phyloP scores from a whole-genome alignment of 2,888 invertebrate genomes.

The Argyresthia goedartella region DNA sequence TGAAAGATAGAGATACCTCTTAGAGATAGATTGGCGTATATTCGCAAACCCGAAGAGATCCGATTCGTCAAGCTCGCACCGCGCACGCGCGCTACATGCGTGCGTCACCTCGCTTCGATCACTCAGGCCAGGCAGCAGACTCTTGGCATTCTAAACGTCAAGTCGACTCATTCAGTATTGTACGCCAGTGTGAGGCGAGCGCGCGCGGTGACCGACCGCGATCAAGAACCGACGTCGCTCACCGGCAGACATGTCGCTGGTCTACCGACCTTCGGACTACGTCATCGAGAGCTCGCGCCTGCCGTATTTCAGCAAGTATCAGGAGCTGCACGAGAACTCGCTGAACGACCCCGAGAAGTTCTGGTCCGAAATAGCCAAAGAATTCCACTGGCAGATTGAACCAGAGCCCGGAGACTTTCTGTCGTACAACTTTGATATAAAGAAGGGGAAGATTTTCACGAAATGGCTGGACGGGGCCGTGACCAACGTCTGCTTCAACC shows the following conservation, averaged over 20 bases:
- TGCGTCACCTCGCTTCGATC: slow-evolving; percentile 33
- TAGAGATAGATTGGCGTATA: too few relatives aligned
- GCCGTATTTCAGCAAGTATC: slow-evolving; percentile 76
- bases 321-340: slow-evolving; percentile 86
- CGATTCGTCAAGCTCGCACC: slow-evolving; percentile 7
- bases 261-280: slow-evolving; percentile 73
- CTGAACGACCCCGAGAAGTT: slow-evolving; percentile 90
- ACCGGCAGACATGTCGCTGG: slow-evolving; percentile 69
- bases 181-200: too few relatives aligned
- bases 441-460: slow-evolving; percentile 89
- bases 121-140: slow-evolving; percentile 7
- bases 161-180: too few relatives aligned
- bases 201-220: too few relatives aligned
- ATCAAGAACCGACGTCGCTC: too few relatives aligned
- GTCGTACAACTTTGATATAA: slow-evolving; percentile 91
- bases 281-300: slow-evolving; percentile 76
- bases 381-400: slow-evolving; percentile 93
- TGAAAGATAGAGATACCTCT: too few relatives aligned
- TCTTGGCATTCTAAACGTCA: too few relatives aligned
- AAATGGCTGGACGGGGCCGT: slow-evolving; percentile 96
- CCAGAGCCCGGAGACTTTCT: slow-evolving; percentile 82
- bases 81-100: slow-evolving; percentile 43
- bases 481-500: slow-evolving; percentile 96
- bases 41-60: background rate
- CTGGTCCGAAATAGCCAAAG: slow-evolving; percentile 93